These are phyloP conservation scores for Thunnus thynnus DNA, from an alignment of 2,113 vertebrate genomes.

Conservation along the genomic window DNA sequence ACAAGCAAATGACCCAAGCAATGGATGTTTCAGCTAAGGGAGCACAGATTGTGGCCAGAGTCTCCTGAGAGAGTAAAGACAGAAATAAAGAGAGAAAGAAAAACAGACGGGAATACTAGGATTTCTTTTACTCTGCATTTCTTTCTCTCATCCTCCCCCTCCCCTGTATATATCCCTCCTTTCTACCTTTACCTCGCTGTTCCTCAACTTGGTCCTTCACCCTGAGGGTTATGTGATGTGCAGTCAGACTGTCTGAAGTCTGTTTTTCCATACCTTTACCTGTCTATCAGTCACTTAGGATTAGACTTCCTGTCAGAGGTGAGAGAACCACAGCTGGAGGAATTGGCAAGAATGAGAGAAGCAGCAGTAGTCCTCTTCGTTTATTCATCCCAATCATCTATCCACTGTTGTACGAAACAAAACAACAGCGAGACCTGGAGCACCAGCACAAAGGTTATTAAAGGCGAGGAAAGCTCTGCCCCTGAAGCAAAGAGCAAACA, in stretches of 20 bases:
- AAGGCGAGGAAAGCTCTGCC: constrained; percentile 50
- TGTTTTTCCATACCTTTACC: constrained; percentile 19
- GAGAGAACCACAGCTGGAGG: constrained; percentile 31
- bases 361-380: constrained; percentile 42
- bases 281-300: constrained; percentile 15
- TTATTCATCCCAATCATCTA: constrained; percentile 58
- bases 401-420: constrained; percentile 29
- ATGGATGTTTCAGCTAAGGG: constrained; percentile 9
- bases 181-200: not conserved
- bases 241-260: constrained; percentile 13
- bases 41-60: not conserved
- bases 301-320: constrained; percentile 41
- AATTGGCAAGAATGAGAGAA: not conserved
- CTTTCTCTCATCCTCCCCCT: not conserved
- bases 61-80: not conserved
- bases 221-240: not conserved
- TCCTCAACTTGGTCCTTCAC: not conserved
- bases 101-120: not conserved
- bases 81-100: not conserved
- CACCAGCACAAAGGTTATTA: constrained; percentile 61
- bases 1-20: constrained; percentile 12
- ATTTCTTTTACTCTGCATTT: not conserved
- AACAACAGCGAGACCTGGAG: constrained; percentile 50
- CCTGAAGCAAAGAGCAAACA: constrained; percentile 59
- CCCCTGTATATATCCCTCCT: not conserved